Conservation (phyloP, 2,113 vertebrate genomes). For the Bubo blakistoni region DNA sequence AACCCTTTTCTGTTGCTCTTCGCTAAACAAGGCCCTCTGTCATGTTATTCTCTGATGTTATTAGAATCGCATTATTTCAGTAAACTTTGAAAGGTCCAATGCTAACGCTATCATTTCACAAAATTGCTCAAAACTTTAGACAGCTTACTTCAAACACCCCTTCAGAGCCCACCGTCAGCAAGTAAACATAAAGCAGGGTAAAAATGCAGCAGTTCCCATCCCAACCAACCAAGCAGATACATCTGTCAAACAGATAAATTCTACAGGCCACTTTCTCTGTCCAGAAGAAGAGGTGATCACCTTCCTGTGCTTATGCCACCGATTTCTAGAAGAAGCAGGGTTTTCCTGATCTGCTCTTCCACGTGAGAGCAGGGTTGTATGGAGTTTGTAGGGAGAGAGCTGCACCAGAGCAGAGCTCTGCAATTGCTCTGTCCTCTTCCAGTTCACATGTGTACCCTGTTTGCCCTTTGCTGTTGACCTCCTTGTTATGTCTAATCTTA, state of each 20-base stretch:
- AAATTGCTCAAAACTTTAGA: background rate
- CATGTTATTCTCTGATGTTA: background rate
- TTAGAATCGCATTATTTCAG: background rate
- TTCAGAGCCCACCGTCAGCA: background rate
- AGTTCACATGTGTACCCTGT: accelerated
- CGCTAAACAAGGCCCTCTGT: background rate
- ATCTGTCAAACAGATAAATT: background rate
- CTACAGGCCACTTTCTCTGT: background rate
- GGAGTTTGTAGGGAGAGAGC: background rate
- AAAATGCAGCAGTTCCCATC: background rate
- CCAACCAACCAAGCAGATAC: background rate
- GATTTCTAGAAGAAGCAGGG: background rate
- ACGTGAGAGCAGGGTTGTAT: background rate
- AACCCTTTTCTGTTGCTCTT: background rate
- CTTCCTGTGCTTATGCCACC: background rate
- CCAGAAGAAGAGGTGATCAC: background rate
- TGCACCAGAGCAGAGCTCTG: background rate
- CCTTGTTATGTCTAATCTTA: background rate
- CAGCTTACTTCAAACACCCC: background rate
- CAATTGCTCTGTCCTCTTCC: background rate
- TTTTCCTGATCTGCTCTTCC: background rate
- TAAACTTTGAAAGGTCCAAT: background rate
- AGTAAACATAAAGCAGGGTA: background rate
- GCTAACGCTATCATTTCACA: background rate
- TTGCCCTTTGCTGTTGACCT: background rate